Conservation (phyloP, 1,140 invertebrate species). For the Drosophila kohkoa region DNA sequence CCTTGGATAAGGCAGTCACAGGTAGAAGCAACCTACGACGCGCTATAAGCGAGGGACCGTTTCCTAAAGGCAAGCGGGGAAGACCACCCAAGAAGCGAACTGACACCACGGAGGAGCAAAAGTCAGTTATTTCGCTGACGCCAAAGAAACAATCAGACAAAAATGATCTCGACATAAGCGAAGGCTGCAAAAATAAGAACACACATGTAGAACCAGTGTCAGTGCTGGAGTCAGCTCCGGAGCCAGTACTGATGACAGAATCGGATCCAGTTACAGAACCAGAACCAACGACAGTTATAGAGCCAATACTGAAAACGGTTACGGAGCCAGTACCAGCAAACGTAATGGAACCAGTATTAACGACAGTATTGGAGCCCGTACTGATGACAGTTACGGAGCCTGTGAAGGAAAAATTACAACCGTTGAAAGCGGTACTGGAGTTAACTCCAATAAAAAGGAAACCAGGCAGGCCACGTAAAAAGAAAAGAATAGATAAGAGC, state of each 20-base stretch:
- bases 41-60: conserved; percentile 33
- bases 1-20: conserved; percentile 26
- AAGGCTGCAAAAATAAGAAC: neutral
- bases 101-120: conserved; percentile 32
- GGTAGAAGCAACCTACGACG: conserved; percentile 23
- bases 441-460: neutral
- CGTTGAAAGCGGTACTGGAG: neutral
- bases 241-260: neutral
- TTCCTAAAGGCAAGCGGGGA: conserved; percentile 24
- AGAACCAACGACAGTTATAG: no score
- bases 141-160: neutral
- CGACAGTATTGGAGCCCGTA: neutral
- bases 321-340: neutral
- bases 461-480: neutral
- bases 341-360: no score
- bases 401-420: neutral
- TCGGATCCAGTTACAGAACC: neutral
- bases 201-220: neutral
- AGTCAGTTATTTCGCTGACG: neutral
- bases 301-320: neutral
- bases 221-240: neutral
- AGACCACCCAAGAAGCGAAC: conserved; percentile 12
- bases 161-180: neutral
- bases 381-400: neutral
- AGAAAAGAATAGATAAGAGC: neutral